A percentile compares a stretch with the other conserved stretches of the same genome.
phyloP scores from a whole-genome alignment of 2,113 vertebrate genomes.

The Origma solitaria region DNA sequence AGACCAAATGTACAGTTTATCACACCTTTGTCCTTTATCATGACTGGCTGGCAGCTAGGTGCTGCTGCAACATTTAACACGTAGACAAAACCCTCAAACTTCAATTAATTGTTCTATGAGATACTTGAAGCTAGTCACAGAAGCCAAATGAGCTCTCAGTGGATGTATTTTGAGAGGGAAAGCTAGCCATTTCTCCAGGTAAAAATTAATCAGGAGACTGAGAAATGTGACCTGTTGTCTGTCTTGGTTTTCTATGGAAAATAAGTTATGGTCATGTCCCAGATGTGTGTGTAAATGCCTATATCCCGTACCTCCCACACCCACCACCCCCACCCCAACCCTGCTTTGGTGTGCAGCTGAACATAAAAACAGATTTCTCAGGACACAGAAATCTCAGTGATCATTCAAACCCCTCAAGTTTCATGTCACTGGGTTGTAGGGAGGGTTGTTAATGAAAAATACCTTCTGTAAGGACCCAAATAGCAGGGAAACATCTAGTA shows the following conservation, averaged over 20 bases:
- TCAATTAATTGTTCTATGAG: neutral
- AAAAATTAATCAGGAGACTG: neutral
- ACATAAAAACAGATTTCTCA: neutral
- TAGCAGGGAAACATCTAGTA: accelerated
- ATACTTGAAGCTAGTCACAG: neutral
- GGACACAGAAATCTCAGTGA: neutral
- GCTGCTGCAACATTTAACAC: neutral
- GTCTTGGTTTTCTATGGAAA: neutral
- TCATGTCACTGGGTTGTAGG: neutral
- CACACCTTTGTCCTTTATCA: neutral
- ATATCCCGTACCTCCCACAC: neutral
- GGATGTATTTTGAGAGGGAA: neutral
- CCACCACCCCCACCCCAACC: accelerated
- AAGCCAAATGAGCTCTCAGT: neutral
- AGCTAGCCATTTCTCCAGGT: neutral
- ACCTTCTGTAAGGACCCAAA: neutral
- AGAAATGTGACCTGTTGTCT: neutral
- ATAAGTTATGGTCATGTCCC: neutral
- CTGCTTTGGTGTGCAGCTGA: neutral
- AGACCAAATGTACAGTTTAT: neutral
- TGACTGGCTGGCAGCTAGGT: neutral
- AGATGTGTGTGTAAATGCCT: neutral
- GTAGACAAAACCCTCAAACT: neutral
- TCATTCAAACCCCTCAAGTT: neutral
- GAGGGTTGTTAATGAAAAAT: neutral